Evolutionary conservation across 2,113 vertebrate species (phyloP).

Genomic region (Delphinapterus leucas): DNA sequence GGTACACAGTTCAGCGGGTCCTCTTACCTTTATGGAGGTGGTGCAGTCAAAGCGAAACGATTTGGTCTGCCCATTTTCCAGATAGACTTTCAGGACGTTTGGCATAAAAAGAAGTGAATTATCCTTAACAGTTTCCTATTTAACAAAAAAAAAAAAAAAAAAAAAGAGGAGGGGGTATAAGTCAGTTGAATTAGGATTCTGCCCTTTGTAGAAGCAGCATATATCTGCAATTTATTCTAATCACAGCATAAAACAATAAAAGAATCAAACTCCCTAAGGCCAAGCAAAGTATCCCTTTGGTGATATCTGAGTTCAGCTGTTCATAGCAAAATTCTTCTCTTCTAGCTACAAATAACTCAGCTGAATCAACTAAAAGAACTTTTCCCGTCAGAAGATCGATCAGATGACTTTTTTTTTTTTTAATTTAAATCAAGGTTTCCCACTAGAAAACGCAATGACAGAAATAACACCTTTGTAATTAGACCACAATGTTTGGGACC

Average conservation of each 20-base stretch:
- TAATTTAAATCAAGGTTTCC: neutral
- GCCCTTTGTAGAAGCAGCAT: neutral
- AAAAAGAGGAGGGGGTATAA: neutral
- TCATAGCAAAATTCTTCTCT: neutral
- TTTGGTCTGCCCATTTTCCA: constrained; percentile 99
- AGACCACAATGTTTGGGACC: neutral
- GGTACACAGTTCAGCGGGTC: neutral
- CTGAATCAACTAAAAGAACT: constrained; percentile 14
- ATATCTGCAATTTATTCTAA: neutral
- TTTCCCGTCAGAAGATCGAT: constrained; percentile 25
- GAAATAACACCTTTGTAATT: neutral
- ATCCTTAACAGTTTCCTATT: constrained; percentile 97
- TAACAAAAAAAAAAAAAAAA: neutral
- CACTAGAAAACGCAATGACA: neutral
- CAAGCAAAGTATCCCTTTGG: neutral
- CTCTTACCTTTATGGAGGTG: constrained; percentile 97
- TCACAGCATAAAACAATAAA: neutral
- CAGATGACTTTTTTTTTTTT: neutral
- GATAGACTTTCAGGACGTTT: constrained; percentile 99
- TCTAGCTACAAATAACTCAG: neutral
- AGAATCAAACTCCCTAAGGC: neutral
- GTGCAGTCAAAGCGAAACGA: constrained; percentile 98
- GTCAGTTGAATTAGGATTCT: constrained; percentile 64
- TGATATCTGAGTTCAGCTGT: neutral
- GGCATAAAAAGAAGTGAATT: constrained; percentile 99